Conservation (phyloP, 2,888 invertebrate genomes). For the Chrysomela aeneicollis region DNA sequence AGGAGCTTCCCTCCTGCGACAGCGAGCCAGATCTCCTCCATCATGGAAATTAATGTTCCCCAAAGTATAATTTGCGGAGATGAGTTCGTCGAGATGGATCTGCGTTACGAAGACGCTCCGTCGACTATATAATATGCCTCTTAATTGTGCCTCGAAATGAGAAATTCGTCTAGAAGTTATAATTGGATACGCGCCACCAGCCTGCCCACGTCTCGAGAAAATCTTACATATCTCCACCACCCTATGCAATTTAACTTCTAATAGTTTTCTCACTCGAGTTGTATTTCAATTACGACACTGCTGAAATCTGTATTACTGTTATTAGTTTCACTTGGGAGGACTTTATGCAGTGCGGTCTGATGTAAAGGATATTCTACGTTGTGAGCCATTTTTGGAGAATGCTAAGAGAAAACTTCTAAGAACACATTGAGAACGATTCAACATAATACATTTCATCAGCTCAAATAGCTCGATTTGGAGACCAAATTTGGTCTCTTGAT, state of each 20-base stretch:
- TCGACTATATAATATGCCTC: conserved; percentile 65
- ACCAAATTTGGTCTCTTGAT: no score
- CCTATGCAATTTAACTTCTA: conserved; percentile 40
- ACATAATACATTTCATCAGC: no score
- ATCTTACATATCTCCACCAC: conserved; percentile 44
- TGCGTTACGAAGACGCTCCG: conserved; percentile 61
- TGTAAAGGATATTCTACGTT: no score
- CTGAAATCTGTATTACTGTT: conserved; percentile 14
- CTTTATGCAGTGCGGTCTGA: no score
- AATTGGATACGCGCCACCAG: conserved; percentile 63
- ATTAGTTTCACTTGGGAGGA: background rate
- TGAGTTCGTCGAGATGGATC: conserved; percentile 54
- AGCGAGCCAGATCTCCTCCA: conserved; percentile 52
- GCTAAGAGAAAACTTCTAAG: no score
- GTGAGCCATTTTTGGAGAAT: no score
- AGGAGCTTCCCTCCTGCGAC: conserved; percentile 23
- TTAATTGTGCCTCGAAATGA: conserved; percentile 65
- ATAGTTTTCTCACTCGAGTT: conserved; percentile 27
- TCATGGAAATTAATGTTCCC: conserved; percentile 65
- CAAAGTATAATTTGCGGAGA: conserved; percentile 65
- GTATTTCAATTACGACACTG: conserved; percentile 21
- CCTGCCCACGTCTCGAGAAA: conserved; percentile 49
- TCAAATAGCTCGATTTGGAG: no score
- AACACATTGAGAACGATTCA: no score
- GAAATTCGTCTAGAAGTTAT: conserved; percentile 67